Percentiles rank a stretch among this genome's conserved stretches.
These are phyloP conservation scores for Mythimna impura DNA, from an alignment of 2,888 invertebrate genomes.

Conservation along the genomic window DNA sequence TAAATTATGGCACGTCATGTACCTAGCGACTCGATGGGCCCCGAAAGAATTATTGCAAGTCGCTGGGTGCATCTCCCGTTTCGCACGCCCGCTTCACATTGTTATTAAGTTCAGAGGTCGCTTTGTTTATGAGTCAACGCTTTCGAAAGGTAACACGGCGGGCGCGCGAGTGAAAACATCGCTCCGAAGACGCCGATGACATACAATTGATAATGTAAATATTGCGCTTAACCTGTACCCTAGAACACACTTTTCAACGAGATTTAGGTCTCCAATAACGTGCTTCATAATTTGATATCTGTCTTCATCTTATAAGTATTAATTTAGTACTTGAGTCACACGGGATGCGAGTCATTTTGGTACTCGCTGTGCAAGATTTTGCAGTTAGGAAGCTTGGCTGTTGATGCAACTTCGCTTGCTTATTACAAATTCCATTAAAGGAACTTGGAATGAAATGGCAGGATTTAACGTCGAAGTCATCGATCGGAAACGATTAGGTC, in stretches of 20 bases:
- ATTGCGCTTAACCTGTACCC: slow-evolving; percentile 82
- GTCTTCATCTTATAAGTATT: slow-evolving; percentile 22
- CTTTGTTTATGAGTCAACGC: slow-evolving; percentile 88
- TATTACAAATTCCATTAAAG: slow-evolving; percentile 63
- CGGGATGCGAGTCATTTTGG: neutral
- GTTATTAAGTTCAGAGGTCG: slow-evolving; percentile 90
- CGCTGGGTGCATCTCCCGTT: slow-evolving; percentile 87
- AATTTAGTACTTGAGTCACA: slow-evolving; percentile 7
- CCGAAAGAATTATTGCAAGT: slow-evolving; percentile 87
- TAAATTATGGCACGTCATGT: slow-evolving; percentile 83
- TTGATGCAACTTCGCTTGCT: slow-evolving; percentile 33
- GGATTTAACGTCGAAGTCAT: slow-evolving; percentile 71
- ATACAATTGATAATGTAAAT: slow-evolving; percentile 89
- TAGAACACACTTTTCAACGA: slow-evolving; percentile 77
- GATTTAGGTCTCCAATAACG: slow-evolving; percentile 72
- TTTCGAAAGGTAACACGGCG: slow-evolving; percentile 89
- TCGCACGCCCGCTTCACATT: slow-evolving; percentile 89
- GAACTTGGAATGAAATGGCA: slow-evolving; percentile 66
- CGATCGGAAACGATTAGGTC: slow-evolving; percentile 74
- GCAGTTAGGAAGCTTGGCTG: neutral
- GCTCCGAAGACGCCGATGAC: slow-evolving; percentile 85
- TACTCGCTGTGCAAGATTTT: slow-evolving; percentile 1
- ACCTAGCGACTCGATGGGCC: slow-evolving; percentile 81
- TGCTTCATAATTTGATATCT: slow-evolving; percentile 61
- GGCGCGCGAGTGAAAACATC: slow-evolving; percentile 86